Evolutionary conservation across 2,113 vertebrate species (phyloP), one percentile per base, ranked within the genome.

Genomic region (Campylomormyrus tamandua): DNA sequence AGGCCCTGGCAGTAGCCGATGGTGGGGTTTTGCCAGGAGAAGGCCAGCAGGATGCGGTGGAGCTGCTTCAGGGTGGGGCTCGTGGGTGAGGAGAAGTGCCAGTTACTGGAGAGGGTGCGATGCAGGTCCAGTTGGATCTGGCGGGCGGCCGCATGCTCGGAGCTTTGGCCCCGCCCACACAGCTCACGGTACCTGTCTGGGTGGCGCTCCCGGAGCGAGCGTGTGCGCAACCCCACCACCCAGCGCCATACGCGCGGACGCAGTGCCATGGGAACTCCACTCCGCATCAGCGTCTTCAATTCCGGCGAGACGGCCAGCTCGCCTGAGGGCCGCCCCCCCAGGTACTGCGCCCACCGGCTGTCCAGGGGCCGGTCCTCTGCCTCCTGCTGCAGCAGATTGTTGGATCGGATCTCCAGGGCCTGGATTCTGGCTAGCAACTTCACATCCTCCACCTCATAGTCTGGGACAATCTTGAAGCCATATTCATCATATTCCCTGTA

Each of bases 1-100:
- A 99, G 95, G 39, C 98, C 98, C 90, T 99, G 98, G 92, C 98
- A 99, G 93, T 99, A 99, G 87, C 98, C 98, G 15, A 99, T 97
- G 31, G 95, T 91, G 24, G 97, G 98, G 92, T 97, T 98, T 89
- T 98, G 97, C 97, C 98, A 98, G 90, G 98, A 98, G 92, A 98
- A 99, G 5, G 98, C 98, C 92, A 98, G 58, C 21, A 99, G 93
- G 90, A 99, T 93, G 31, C 97, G 96, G 1, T 96, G 96, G 8
- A 99, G 98, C 94, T 96, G 97, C 92, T 97, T 96, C 0, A 97
- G 95, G 92, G 96, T 89, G 45, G 94, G 94, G 91, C 97, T 98
- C 6, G 96, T 95, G 0, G 97, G 97, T 0, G 96, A 97, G 58
- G 93, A 96, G 91, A 99, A 99, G 93, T 96, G 93, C 90, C 96